These are phyloP conservation scores for Apodemia mormo DNA, from an alignment of 2,888 invertebrate species.

Conservation along the genomic window DNA sequence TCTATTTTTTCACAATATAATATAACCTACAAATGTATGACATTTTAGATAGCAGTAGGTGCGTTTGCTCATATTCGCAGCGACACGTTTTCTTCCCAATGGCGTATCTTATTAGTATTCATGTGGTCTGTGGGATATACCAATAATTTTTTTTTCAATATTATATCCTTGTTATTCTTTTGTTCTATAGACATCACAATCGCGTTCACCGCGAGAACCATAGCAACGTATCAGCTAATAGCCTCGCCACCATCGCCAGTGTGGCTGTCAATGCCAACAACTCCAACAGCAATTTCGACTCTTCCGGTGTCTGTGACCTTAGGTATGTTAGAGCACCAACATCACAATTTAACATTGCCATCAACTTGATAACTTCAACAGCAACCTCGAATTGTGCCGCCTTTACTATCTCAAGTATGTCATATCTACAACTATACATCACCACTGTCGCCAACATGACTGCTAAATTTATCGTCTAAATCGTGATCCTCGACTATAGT, in stretches of 20 bases:
- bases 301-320: constrained; percentile 77
- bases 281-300: constrained; percentile 67
- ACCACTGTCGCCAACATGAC: too few species aligned
- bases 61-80: too few species aligned
- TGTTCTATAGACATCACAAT: constrained; percentile 83
- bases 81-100: too few species aligned
- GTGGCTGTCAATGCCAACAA: constrained; percentile 70
- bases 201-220: constrained; percentile 86
- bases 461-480: too few species aligned
- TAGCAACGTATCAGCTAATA: constrained; percentile 79
- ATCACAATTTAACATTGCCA: constrained; percentile 74
- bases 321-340: constrained; percentile 57
- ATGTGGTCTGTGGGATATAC: too few species aligned
- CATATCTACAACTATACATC: not conserved
- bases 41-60: too few species aligned
- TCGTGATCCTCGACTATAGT: too few species aligned
- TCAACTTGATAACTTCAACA: constrained; percentile 55
- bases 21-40: too few species aligned
- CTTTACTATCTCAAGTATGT: constrained; percentile 75
- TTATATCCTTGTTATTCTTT: not conserved
- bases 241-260: constrained; percentile 75
- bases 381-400: constrained; percentile 71
- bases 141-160: too few species aligned
- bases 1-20: too few species aligned
- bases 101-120: too few species aligned